Percentiles rank a stretch among this genome's conserved stretches.
Evolutionary conservation across 2,797 vertebrate species (phyloP).

Genomic region (Pseudomugil tenellus): DNA sequence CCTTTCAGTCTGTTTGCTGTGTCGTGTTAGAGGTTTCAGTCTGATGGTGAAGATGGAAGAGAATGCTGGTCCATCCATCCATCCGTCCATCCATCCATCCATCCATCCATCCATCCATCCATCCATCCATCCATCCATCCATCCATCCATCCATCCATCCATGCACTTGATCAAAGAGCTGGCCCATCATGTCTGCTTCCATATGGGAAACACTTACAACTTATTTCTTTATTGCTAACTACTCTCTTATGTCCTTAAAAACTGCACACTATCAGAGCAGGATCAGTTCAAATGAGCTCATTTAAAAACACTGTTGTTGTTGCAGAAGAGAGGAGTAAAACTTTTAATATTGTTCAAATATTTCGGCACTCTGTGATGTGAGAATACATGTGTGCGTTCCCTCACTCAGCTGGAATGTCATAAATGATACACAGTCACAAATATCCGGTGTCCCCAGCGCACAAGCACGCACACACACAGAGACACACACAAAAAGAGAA

Average conservation of each 20-base stretch:
- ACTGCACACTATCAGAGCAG: not conserved
- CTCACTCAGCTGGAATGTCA: constrained; percentile 43
- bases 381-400: constrained; percentile 46
- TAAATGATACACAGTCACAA: constrained; percentile 62
- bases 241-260: constrained; percentile 43
- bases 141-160: too few species aligned
- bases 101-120: too few species aligned
- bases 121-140: too few species aligned
- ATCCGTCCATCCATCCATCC: too few species aligned
- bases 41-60: constrained; percentile 66
- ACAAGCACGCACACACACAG: constrained; percentile 49
- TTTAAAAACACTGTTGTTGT: constrained; percentile 10
- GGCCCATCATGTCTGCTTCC: constrained; percentile 24
- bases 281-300: constrained; percentile 33
- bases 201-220: constrained; percentile 17
- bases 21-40: constrained; percentile 45
- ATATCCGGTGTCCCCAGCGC: constrained; percentile 47
- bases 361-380: constrained; percentile 26
- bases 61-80: constrained; percentile 61
- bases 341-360: not conserved
- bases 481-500: constrained; percentile 56
- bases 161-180: too few species aligned
- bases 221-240: constrained; percentile 16
- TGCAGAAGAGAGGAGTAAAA: constrained; percentile 7
- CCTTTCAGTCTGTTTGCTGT: constrained; percentile 46